A percentile compares a stretch with the other conserved stretches of the same genome.
These are phyloP conservation scores for Hypomesus transpacificus DNA, from an alignment of 2,113 vertebrate genomes.

Conservation along the genomic window DNA sequence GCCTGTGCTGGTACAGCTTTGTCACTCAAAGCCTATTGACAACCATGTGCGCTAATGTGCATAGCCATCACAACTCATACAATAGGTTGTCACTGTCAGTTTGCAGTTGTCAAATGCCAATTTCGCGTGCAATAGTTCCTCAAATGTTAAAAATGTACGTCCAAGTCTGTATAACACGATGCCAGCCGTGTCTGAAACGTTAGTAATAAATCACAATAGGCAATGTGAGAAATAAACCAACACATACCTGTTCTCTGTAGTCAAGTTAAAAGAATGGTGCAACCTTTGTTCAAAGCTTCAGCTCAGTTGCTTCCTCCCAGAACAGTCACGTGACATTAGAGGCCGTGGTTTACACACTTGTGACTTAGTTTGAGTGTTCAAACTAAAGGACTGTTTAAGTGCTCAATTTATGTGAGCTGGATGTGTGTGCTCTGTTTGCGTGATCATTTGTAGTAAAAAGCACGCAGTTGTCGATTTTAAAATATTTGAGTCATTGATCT, in stretches of 20 bases:
- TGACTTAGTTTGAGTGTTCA: not conserved
- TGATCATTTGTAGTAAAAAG: no score
- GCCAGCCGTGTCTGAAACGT: not conserved
- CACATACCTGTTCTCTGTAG: not conserved
- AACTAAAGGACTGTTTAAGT: not conserved
- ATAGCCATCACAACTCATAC: conserved; percentile 10
- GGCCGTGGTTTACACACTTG: not conserved
- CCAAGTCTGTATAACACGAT: not conserved
- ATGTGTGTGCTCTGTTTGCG: not conserved
- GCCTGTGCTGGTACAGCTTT: not conserved
- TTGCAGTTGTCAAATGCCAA: conserved; percentile 46
- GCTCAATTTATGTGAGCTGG: not conserved
- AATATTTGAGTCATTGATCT: no score
- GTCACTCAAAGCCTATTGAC: conserved; percentile 1
- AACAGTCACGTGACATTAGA: not conserved
- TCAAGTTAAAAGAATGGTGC: not conserved
- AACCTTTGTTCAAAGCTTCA: not conserved
- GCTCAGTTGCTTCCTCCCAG: not conserved
- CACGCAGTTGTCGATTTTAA: no score
- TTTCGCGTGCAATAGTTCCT: not conserved
- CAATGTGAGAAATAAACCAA: not conserved
- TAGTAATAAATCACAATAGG: not conserved
- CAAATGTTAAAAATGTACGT: not conserved
- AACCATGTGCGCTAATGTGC: conserved; percentile 15
- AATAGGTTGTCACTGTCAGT: conserved; percentile 37